Evolutionary conservation across 2,113 vertebrate species (phyloP).

Genomic region (Crotalus helleri): DNA sequence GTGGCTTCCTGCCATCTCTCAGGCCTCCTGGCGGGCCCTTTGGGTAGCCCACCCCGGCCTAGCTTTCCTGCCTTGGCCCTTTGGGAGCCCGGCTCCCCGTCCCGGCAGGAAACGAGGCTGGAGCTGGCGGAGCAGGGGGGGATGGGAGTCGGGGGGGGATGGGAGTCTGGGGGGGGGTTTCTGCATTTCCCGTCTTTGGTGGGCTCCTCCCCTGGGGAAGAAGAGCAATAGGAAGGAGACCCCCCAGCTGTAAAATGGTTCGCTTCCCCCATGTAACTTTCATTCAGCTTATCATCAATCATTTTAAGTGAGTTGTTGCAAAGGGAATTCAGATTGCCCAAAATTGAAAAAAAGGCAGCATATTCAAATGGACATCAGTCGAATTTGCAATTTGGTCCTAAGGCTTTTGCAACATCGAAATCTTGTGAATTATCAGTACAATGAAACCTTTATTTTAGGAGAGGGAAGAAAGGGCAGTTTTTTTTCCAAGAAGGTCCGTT

Average conservation of each 20-base stretch:
- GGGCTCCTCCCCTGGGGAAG: too few species aligned
- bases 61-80: not conserved
- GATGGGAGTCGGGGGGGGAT: too few species aligned
- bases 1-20: conserved; percentile 22
- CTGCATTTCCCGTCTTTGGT: too few species aligned
- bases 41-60: not conserved
- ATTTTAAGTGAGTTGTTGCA: not conserved
- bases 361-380: not conserved
- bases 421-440: not conserved
- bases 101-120: too few species aligned
- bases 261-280: not conserved
- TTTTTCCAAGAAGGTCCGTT: not conserved
- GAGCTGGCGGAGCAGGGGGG: too few species aligned
- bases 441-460: not conserved
- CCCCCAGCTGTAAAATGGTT: not conserved
- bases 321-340: not conserved
- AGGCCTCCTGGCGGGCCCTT: not conserved
- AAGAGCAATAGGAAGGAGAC: not conserved
- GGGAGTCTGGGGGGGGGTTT: too few species aligned
- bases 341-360: not conserved
- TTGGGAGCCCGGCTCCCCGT: too few species aligned
- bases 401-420: not conserved
- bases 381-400: not conserved
- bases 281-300: not conserved
- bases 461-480: not conserved